Evolutionary conservation across 2,888 invertebrate genomes (phyloP).

Genomic region (Diachrysia chrysitis): DNA sequence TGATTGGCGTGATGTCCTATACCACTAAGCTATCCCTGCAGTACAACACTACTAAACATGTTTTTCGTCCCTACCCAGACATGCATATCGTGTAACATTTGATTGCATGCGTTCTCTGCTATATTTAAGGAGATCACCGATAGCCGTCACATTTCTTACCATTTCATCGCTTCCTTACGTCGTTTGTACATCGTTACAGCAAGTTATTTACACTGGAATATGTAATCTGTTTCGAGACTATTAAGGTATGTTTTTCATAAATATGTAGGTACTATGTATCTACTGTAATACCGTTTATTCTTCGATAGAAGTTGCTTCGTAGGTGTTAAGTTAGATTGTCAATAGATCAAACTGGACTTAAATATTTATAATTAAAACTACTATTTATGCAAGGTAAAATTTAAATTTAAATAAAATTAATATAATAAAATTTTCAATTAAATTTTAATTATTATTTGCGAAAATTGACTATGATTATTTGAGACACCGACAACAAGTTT

Average conservation of each 20-base stretch:
- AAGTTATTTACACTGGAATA: conserved; percentile 35
- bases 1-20: too few species aligned
- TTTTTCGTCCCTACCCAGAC: conserved; percentile 18
- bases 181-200: conserved; percentile 23
- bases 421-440: too few species aligned
- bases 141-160: conserved; percentile 29
- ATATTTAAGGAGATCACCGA: conserved; percentile 35
- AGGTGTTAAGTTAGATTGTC: not conserved
- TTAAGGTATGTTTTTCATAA: conserved; percentile 11
- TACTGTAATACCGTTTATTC: conserved; percentile 15
- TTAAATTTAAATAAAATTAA: too few species aligned
- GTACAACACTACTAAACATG: too few species aligned
- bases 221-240: conserved; percentile 23
- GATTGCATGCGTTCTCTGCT: conserved; percentile 18
- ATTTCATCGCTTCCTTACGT: conserved; percentile 47
- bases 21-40: too few species aligned
- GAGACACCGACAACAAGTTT: too few species aligned
- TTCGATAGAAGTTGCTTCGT: conserved; percentile 10
- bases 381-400: too few species aligned
- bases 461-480: too few species aligned
- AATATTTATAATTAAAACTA: too few species aligned
- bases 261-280: not conserved
- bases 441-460: too few species aligned
- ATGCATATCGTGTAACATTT: conserved; percentile 24
- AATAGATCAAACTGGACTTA: not conserved